These are phyloP conservation scores for Chaunax sp. DNA, from an alignment of 2,797 vertebrate genomes.

Conservation along the genomic window DNA sequence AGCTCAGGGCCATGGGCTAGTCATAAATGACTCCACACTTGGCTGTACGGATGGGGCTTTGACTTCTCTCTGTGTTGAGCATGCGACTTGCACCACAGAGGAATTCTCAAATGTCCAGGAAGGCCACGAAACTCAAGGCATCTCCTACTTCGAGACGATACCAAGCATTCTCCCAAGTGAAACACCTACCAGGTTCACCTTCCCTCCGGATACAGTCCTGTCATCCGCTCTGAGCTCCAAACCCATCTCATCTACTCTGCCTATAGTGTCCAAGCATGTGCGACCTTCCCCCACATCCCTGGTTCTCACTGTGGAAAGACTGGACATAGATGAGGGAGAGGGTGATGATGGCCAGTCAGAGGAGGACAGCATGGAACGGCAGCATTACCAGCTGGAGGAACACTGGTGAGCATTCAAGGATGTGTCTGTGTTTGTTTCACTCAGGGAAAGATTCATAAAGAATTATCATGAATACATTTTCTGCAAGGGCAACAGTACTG, in stretches of 20 bases:
- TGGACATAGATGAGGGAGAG: slow-evolving; percentile 58
- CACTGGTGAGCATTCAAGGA: slow-evolving; percentile 81
- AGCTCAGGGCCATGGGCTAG: slow-evolving; percentile 41
- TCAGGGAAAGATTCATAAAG: too few relatives aligned
- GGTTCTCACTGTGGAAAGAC: slow-evolving; percentile 57
- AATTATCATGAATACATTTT: too few relatives aligned
- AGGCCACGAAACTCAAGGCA: slow-evolving; percentile 51
- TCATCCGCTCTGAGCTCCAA: slow-evolving; percentile 76
- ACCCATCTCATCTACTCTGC: slow-evolving; percentile 84
- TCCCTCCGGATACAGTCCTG: slow-evolving; percentile 68
- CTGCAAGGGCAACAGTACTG: too few relatives aligned
- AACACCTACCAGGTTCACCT: slow-evolving; percentile 14
- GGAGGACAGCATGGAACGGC: slow-evolving; percentile 39
- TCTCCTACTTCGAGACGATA: slow-evolving; percentile 82
- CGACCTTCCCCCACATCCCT: slow-evolving; percentile 34
- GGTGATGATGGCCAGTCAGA: slow-evolving; percentile 45
- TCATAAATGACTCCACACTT: not conserved
- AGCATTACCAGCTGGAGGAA: slow-evolving; percentile 75
- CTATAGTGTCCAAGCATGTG: slow-evolving; percentile 81
- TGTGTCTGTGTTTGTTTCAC: too few relatives aligned
- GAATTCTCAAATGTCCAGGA: slow-evolving; percentile 29
- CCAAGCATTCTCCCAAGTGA: slow-evolving; percentile 65
- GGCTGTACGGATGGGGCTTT: not conserved
- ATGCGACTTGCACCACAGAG: slow-evolving; percentile 34
- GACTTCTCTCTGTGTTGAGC: slow-evolving; percentile 46